These are phyloP conservation scores for Euura saliciscinereae DNA, from an alignment of 1,140 invertebrate species.

Conservation along the genomic window DNA sequence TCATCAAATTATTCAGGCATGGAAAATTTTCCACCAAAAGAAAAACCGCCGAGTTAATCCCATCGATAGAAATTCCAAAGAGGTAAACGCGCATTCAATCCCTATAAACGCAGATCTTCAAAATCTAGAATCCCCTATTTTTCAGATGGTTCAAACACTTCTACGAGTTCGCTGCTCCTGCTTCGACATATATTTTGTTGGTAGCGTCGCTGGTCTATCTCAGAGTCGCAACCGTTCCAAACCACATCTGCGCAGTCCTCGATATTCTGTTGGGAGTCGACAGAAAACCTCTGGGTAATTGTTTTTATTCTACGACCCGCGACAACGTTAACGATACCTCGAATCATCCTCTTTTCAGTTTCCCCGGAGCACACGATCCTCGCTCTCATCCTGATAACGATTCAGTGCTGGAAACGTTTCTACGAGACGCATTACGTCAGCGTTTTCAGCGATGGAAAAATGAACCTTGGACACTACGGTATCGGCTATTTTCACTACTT, in stretches of 20 bases:
- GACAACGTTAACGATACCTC: slow-evolving; percentile 21
- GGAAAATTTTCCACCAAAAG: slow-evolving; percentile 70
- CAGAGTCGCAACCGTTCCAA: slow-evolving; percentile 50
- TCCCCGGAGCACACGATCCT: slow-evolving; percentile 63
- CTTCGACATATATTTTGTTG: slow-evolving; percentile 57
- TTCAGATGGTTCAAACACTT: slow-evolving; percentile 74
- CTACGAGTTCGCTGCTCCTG: slow-evolving; percentile 69
- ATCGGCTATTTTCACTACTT: slow-evolving; percentile 79
- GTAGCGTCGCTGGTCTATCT: slow-evolving; percentile 60
- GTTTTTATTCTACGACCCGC: slow-evolving; percentile 13
- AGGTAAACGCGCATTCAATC: slow-evolving; percentile 42
- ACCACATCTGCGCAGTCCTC: slow-evolving; percentile 56
- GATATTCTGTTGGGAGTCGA: slow-evolving; percentile 58
- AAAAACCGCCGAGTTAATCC: slow-evolving; percentile 54
- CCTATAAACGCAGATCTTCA: slow-evolving; percentile 10
- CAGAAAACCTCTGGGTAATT: slow-evolving; percentile 63
- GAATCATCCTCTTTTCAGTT: slow-evolving; percentile 57
- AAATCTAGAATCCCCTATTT: slow-evolving; percentile 23
- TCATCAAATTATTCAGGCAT: slow-evolving; percentile 68
- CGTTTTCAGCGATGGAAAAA: slow-evolving; percentile 80
- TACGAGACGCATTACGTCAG: slow-evolving; percentile 81
- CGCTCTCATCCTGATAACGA: slow-evolving; percentile 64
- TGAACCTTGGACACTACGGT: slow-evolving; percentile 79
- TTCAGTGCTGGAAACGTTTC: slow-evolving; percentile 75
- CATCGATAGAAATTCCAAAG: slow-evolving; percentile 71